Evolutionary conservation across 1,140 invertebrate genomes (phyloP).

Genomic region (Drosophila azteca): DNA sequence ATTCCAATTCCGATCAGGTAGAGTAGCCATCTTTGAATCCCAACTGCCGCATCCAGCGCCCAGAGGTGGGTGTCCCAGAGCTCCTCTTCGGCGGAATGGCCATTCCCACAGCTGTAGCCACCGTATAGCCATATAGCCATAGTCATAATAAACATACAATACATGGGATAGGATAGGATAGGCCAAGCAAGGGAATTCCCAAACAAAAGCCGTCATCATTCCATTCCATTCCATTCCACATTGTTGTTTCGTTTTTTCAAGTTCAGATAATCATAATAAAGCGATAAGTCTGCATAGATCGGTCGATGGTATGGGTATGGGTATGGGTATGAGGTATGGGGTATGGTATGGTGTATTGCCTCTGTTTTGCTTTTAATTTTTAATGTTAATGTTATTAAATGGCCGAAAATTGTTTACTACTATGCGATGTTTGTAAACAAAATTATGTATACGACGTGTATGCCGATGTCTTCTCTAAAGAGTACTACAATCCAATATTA

Average conservation of each 20-base stretch:
- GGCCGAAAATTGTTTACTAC: conserved; percentile 82
- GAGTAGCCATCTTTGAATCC: neutral
- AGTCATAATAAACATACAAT: conserved; percentile 47
- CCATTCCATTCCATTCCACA: conserved; percentile 34
- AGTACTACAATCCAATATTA: conserved; percentile 52
- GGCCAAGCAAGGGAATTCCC: conserved; percentile 66
- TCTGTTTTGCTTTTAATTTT: conserved; percentile 80
- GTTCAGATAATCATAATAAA: conserved; percentile 82
- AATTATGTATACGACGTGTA: conserved; percentile 78
- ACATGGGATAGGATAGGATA: neutral
- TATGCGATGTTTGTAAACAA: conserved; percentile 80
- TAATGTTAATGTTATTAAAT: conserved; percentile 83
- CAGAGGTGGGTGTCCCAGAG: neutral
- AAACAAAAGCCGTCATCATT: conserved; percentile 76
- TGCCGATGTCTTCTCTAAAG: conserved; percentile 23
- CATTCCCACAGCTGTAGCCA: conserved; percentile 1
- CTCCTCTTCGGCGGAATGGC: conserved; percentile 19
- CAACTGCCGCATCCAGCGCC: too few relatives aligned
- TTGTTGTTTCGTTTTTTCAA: conserved; percentile 53
- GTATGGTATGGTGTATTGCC: conserved; percentile 7
- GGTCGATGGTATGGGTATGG: conserved; percentile 7
- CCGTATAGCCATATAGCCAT: neutral
- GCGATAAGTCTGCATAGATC: conserved; percentile 60
- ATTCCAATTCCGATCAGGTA: neutral
- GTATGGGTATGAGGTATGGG: neutral